Evolutionary conservation across 2,113 vertebrate species (phyloP), one percentile per base, ranked within the genome.

Genomic region (Varanus salvator): DNA sequence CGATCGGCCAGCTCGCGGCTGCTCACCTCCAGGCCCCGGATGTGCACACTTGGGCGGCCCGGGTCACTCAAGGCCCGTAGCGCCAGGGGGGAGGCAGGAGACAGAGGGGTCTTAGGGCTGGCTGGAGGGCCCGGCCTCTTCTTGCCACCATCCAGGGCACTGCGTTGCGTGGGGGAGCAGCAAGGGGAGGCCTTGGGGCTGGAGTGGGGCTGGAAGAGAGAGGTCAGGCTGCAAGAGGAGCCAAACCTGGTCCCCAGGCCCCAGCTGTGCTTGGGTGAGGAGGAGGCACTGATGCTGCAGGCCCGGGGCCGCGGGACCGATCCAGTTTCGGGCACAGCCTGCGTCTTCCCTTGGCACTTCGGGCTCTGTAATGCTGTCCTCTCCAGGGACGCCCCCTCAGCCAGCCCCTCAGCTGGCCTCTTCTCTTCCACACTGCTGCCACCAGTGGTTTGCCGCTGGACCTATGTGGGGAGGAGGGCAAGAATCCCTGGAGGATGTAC

Each of bases 1-100:
- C 98, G 97, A 92, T 98, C 98, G 52, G 97, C 98, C 87, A 99
- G 98, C 94, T 99, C 98, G 3, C 98, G 98, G 92, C 98, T 99
- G 97, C 98, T 99, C 94, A 98, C 98, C 92, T 98, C 98, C 91
- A 98, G 97, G 1, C 98, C 98, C 76, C 98, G 95, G 84, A 99
- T 98, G 81, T 98, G 93, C 86, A 98, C 98, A 0, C 97, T 85
- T 0, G 95, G 71, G 77, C 92, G 1, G 95, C 96, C 23, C 34
- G 90, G 89, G 54, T 0, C 97, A 85, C 94, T 96, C 93, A 66
- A 97, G 87, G 38, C 91, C 85, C 85, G 94, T 11, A 85, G 1
- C 91, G 87, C 81, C 74, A 89, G 76, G 15, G 0, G 84, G 50
- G 66, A 72, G 25, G 50, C 9, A 2, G 90, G 75, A 21, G 75